Conservation (phyloP, 2,888 invertebrate species). For the Dendrolimus pini region DNA sequence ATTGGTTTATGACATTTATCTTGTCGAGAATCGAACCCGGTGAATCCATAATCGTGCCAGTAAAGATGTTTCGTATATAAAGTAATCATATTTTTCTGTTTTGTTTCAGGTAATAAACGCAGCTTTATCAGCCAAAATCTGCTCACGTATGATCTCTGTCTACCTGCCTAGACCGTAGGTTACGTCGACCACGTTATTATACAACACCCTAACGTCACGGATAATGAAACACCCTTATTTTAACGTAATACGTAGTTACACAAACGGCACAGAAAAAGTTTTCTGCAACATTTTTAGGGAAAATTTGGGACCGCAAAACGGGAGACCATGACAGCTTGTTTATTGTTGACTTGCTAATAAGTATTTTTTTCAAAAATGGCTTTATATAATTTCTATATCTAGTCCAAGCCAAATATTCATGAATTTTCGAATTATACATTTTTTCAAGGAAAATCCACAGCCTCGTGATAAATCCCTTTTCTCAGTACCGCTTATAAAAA, state of each 20-base stretch:
- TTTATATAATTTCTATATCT: too few species aligned
- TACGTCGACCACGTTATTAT: slow-evolving; percentile 31
- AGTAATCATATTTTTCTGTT: neutral
- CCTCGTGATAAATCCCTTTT: too few species aligned
- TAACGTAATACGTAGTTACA: slow-evolving; percentile 20
- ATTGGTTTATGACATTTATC: too few species aligned
- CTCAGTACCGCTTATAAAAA: too few species aligned
- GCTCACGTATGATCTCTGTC: neutral
- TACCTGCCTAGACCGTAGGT: slow-evolving; percentile 25
- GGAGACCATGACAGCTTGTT: neutral
- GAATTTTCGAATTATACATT: too few species aligned
- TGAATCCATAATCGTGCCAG: too few species aligned
- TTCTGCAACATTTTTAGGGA: neutral
- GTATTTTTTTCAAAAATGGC: too few species aligned
- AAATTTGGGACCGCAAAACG: neutral
- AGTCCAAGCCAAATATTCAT: too few species aligned
- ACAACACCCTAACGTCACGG: slow-evolving; percentile 32
- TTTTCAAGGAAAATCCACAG: too few species aligned
- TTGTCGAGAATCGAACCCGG: too few species aligned
- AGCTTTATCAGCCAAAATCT: neutral
- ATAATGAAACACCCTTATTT: slow-evolving; percentile 37
- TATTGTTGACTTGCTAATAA: too few species aligned
- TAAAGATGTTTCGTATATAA: too few species aligned
- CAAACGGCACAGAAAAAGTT: neutral
- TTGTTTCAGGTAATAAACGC: neutral